Conservation (phyloP, 92 coral and sea anemone species). For the Zoanthus solanderi region DNA sequence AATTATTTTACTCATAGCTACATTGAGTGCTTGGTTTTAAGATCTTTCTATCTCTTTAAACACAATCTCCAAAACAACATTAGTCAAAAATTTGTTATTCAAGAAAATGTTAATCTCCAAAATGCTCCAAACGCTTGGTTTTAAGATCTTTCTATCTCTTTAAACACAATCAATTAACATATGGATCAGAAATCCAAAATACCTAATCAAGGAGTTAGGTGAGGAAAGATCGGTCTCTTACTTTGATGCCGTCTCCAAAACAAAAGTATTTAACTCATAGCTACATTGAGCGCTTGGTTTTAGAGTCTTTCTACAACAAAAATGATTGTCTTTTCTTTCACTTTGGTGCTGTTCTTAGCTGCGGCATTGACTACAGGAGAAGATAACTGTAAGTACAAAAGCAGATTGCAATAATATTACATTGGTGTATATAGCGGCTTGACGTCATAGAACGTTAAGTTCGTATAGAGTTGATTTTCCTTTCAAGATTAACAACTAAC, state of each 20-base stretch:
- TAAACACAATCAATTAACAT: not conserved
- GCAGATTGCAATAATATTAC: too few relatives aligned
- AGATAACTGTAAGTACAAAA: not conserved
- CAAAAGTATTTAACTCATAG: too few relatives aligned
- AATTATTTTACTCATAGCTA: too few relatives aligned
- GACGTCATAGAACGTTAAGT: not conserved
- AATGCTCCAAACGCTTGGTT: too few relatives aligned
- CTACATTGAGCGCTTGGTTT: not conserved
- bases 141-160: not conserved
- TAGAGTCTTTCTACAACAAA: not conserved
- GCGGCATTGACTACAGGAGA: not conserved
- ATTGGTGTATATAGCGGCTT: too few relatives aligned
- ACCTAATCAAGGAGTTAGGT: not conserved
- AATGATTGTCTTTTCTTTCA: not conserved
- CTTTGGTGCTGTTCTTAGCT: not conserved
- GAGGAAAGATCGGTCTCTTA: not conserved
- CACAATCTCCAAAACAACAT: not conserved
- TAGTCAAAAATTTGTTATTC: too few relatives aligned
- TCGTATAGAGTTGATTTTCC: not conserved
- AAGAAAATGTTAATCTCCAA: too few relatives aligned
- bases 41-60: not conserved
- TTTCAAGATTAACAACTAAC: not conserved
- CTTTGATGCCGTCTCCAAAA: too few relatives aligned
- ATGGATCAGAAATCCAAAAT: not conserved
- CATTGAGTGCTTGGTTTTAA: too few relatives aligned